phyloP scores from a whole-genome alignment of 1,140 invertebrate genomes.

The Lamellibrachia luymesi region DNA sequence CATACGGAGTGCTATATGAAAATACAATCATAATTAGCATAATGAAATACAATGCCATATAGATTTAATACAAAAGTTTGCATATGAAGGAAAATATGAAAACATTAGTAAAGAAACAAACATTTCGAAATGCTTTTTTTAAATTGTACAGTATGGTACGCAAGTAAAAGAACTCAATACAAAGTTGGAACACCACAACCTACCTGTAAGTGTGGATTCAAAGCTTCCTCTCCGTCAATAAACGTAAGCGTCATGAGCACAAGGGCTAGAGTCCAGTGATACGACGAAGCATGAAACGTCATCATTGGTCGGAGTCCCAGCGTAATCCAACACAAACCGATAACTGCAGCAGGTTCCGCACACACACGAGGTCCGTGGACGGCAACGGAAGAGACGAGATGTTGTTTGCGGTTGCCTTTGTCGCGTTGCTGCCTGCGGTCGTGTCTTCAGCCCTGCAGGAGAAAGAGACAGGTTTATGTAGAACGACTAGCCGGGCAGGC shows the following conservation, averaged over 20 bases:
- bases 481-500: background rate
- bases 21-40: too few relatives aligned
- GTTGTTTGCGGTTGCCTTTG: background rate
- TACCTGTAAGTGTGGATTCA: background rate
- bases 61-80: too few relatives aligned
- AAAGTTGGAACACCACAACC: background rate
- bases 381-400: background rate
- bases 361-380: background rate
- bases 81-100: too few relatives aligned
- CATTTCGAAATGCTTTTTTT: too few relatives aligned
- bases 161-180: background rate
- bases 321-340: background rate
- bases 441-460: background rate
- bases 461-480: background rate
- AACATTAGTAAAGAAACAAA: too few relatives aligned
- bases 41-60: too few relatives aligned
- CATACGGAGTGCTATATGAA: too few relatives aligned
- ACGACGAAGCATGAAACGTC: background rate
- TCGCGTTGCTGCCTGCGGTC: background rate
- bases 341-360: background rate
- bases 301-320: background rate
- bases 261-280: background rate
- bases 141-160: background rate
- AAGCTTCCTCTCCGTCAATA: background rate
- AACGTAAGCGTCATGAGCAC: background rate